phyloP scores from a whole-genome alignment of 2,797 vertebrate genomes.

The Poeciliopsis presidionis region DNA sequence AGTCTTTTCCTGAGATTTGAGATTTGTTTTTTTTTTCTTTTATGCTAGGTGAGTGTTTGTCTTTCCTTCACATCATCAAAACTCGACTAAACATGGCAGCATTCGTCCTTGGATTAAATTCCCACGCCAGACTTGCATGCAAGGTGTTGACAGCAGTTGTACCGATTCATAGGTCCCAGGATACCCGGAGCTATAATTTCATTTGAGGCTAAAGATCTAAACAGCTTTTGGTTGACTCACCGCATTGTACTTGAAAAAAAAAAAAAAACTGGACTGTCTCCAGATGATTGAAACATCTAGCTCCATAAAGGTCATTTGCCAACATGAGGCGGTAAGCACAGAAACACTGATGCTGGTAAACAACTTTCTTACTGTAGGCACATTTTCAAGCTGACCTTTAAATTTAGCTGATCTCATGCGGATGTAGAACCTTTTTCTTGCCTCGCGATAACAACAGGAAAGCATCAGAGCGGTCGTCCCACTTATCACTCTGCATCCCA shows the following conservation, averaged over 20 bases:
- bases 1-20: conserved; percentile 25
- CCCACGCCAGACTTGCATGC: background rate
- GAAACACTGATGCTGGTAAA: background rate
- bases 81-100: background rate
- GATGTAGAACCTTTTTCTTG: background rate
- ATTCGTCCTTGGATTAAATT: background rate
- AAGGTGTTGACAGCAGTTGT: background rate
- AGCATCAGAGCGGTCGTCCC: conserved; percentile 5
- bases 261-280: background rate
- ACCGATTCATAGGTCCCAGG: background rate
- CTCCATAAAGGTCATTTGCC: background rate
- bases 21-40: conserved; percentile 16
- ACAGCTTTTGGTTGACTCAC: background rate
- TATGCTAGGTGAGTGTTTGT: background rate
- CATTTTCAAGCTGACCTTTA: conserved; percentile 8
- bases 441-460: conserved; percentile 20
- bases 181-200: background rate
- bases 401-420: conserved; percentile 14
- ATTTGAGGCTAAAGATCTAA: background rate
- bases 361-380: background rate
- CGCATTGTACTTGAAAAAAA: too few relatives aligned
- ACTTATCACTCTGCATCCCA: conserved; percentile 16
- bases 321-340: background rate
- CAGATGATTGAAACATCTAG: background rate
- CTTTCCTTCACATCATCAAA: background rate